A percentile compares a stretch with the other conserved stretches of the same genome.
phyloP scores from a whole-genome alignment of 2,113 vertebrate genomes.

The Hyperopisus bebe region DNA sequence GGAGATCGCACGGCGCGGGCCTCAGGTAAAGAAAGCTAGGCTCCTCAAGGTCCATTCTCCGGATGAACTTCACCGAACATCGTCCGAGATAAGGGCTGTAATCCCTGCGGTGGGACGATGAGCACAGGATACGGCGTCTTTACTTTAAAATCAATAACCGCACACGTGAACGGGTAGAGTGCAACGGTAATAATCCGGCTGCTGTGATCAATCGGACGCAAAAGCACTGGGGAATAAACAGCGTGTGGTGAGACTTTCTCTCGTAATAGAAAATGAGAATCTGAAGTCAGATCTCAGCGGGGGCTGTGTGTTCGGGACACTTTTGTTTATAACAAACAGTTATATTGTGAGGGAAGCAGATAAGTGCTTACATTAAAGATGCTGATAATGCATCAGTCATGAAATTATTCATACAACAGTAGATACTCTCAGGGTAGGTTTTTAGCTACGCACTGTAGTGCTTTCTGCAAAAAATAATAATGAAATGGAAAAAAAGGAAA shows the following conservation, averaged over 20 bases:
- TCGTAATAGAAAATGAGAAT: not conserved
- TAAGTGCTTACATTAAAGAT: not conserved
- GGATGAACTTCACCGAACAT: not conserved
- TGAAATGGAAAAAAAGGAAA: not conserved
- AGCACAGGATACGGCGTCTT: not conserved
- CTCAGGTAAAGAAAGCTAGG: not conserved
- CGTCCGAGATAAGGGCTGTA: not conserved
- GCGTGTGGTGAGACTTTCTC: not conserved
- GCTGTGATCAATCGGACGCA: not conserved
- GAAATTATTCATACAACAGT: not conserved
- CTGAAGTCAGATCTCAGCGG: not conserved
- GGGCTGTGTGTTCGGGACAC: not conserved
- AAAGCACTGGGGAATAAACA: not conserved
- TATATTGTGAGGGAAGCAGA: slow-evolving; percentile 1
- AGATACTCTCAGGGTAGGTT: not conserved
- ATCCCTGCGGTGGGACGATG: not conserved
- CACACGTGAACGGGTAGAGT: not conserved
- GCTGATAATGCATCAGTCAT: not conserved
- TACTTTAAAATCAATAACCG: slow-evolving; percentile 5
- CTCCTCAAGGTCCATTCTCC: not conserved
- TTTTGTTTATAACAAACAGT: slow-evolving; percentile 2
- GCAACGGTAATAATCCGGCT: not conserved
- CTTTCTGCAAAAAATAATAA: not conserved
- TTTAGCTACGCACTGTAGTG: not conserved
- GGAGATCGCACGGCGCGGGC: not conserved